phyloP scores from a whole-genome alignment of 2,888 invertebrate species.

The Arge pagana region DNA sequence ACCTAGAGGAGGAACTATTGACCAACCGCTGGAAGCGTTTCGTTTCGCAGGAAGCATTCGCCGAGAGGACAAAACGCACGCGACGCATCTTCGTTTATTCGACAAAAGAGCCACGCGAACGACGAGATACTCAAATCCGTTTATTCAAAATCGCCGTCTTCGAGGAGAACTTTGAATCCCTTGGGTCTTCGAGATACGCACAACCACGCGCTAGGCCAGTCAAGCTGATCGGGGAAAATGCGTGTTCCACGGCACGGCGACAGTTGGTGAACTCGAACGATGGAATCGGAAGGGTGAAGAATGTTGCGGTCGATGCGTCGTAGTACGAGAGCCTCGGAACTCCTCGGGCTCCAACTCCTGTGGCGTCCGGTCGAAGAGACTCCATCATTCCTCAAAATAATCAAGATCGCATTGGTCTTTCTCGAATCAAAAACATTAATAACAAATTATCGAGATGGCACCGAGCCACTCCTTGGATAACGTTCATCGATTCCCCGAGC shows the following conservation, averaged over 20 bases:
- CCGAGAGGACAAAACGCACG: background rate
- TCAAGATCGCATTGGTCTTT: conserved; percentile 39
- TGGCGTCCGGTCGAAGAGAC: conserved; percentile 26
- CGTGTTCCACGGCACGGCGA: no score
- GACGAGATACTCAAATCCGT: conserved; percentile 2
- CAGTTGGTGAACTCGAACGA: background rate
- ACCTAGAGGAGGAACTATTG: background rate
- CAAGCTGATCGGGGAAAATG: conserved; percentile 25
- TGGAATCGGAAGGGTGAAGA: background rate
- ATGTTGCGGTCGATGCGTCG: background rate
- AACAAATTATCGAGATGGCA: conserved; percentile 41
- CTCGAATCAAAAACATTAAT: conserved; percentile 41
- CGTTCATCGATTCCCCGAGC: conserved; percentile 33
- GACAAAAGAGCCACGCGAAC: conserved; percentile 6
- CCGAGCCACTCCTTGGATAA: conserved; percentile 29
- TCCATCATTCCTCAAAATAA: conserved; percentile 38
- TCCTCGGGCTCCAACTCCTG: conserved; percentile 11
- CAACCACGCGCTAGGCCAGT: conserved; percentile 25
- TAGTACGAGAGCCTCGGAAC: background rate
- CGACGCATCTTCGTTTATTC: conserved; percentile 4
- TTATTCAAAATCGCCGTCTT: background rate
- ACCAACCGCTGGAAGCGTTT: no score
- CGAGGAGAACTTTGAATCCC: no score
- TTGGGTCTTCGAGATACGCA: conserved; percentile 21
- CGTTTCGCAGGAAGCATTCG: no score